Evolutionary conservation across 2,113 vertebrate species (phyloP).

Genomic region (Brachypodius melanocephalos): DNA sequence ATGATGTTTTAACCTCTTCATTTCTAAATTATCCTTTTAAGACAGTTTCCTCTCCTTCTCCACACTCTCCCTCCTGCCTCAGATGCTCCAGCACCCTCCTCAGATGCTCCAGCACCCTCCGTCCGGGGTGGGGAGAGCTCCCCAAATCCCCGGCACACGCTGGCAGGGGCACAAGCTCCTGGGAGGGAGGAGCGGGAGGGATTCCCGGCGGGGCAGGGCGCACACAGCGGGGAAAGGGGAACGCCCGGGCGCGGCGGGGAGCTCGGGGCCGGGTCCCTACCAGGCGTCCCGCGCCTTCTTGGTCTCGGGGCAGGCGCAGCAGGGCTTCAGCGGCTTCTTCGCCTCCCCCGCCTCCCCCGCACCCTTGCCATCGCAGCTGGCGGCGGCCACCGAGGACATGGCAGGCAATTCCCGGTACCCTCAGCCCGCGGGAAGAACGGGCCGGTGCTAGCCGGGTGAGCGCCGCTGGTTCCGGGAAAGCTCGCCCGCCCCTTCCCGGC

Average conservation of each 20-base stretch:
- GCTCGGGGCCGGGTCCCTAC: conserved; percentile 63
- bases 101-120: neutral
- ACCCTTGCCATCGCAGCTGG: conserved; percentile 68
- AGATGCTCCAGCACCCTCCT: neutral
- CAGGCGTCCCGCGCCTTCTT: conserved; percentile 92
- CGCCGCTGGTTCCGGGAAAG: neutral
- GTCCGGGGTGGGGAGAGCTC: fast-evolving
- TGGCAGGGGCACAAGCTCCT: fast-evolving
- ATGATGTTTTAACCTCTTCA: fast-evolving
- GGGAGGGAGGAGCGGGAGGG: too few species aligned
- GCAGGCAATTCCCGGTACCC: neutral
- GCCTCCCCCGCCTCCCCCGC: conserved; percentile 54
- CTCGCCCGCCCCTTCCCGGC: neutral
- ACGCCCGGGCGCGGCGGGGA: neutral
- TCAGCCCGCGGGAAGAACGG: neutral
- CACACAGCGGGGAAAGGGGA: fast-evolving
- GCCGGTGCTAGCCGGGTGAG: fast-evolving
- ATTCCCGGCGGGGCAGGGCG: neutral
- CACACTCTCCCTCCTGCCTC: neutral
- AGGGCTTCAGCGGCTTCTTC: conserved; percentile 90
- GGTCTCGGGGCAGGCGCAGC: conserved; percentile 96
- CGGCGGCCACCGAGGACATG: conserved; percentile 78
- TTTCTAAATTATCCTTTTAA: neutral
- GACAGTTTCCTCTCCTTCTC: neutral
- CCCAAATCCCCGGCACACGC: fast-evolving